Evolutionary conservation across 2,888 invertebrate genomes (phyloP).

Genomic region (Aporophyla lueneburgensis): DNA sequence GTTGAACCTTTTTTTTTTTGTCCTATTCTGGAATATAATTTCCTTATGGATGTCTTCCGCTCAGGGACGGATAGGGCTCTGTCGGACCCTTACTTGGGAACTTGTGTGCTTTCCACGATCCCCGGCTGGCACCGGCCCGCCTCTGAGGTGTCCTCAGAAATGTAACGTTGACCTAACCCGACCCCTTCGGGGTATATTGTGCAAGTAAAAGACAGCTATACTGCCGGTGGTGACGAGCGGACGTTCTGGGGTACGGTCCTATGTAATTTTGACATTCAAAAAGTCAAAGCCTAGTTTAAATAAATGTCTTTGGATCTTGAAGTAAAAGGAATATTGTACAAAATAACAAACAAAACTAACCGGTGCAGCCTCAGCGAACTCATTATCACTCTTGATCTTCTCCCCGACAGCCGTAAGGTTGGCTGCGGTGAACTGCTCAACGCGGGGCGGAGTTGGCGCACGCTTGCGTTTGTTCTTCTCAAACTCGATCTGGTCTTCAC

Average conservation of each 20-base stretch:
- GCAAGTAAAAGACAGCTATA: not conserved
- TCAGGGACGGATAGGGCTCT: no score
- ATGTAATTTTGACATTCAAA: not conserved
- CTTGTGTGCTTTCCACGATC: no score
- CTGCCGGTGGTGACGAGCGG: not conserved
- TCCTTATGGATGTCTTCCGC: no score
- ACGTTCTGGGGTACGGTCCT: not conserved
- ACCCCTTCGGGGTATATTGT: not conserved
- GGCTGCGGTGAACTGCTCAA: constrained; percentile 95
- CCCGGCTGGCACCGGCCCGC: no score
- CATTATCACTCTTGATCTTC: constrained; percentile 96
- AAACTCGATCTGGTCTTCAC: constrained; percentile 97
- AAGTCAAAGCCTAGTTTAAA: not conserved
- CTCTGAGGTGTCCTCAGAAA: no score
- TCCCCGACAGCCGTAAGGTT: constrained; percentile 94
- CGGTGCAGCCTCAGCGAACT: constrained; percentile 96
- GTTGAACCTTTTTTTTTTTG: no score
- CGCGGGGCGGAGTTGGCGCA: constrained; percentile 95
- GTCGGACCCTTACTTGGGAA: not conserved
- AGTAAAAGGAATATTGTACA: not conserved
- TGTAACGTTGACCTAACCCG: not conserved
- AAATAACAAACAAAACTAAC: constrained; percentile 79
- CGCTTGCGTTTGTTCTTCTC: constrained; percentile 94
- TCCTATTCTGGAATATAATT: no score
- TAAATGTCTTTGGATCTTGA: not conserved